phyloP scores from a whole-genome alignment of 2,113 vertebrate genomes.

The Octodon degus region DNA sequence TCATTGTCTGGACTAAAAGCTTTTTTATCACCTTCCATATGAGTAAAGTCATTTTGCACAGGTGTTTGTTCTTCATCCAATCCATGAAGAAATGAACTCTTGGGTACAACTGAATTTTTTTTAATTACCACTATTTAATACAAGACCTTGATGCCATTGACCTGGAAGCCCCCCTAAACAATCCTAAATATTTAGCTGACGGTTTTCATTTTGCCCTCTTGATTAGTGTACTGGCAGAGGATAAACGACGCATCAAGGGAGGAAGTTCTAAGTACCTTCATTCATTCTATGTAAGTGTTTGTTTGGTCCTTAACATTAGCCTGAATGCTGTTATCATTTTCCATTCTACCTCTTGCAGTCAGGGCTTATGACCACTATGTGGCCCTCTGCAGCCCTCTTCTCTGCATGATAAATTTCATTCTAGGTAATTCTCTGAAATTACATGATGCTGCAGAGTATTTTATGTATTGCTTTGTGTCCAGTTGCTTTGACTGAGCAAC shows the following conservation, averaged over 20 bases:
- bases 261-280: neutral
- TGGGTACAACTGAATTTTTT: neutral
- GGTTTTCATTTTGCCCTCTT: neutral
- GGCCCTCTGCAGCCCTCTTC: too few species aligned
- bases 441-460: too few species aligned
- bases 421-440: neutral
- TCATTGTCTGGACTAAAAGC: neutral
- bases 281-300: neutral
- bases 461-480: neutral
- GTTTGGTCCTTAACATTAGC: too few species aligned
- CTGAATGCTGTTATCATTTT: neutral
- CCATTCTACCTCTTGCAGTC: neutral
- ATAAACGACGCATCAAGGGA: neutral
- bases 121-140: neutral
- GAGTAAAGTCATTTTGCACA: neutral
- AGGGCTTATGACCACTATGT: too few species aligned
- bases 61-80: neutral
- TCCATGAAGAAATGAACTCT: neutral
- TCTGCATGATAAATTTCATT: too few species aligned
- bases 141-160: neutral
- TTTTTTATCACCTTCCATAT: neutral
- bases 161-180: rapidly evolving
- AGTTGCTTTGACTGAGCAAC: neutral
- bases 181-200: neutral
- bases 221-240: neutral